A percentile compares a stretch with the other conserved stretches of the same genome.
Conservation (phyloP, 2,888 invertebrate genomes). For the Orchesellides sinensis region DNA sequence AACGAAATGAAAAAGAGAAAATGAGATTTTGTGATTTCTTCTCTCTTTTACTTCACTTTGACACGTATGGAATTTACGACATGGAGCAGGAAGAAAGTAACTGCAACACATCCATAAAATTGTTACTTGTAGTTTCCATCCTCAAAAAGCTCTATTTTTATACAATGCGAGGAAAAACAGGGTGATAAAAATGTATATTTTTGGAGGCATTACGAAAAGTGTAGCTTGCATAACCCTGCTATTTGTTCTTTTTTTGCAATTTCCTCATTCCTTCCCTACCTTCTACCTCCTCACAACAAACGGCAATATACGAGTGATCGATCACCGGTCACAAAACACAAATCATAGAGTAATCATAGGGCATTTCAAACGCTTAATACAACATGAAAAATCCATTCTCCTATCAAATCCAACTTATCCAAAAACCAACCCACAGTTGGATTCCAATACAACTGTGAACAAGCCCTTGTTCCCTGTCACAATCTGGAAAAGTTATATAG, state of each 20-base stretch:
- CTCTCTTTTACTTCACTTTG: conserved; percentile 24
- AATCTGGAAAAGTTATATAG: not conserved
- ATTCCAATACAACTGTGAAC: not conserved
- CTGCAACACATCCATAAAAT: conserved; percentile 31
- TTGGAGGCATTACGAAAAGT: not conserved
- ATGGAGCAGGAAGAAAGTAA: conserved; percentile 21
- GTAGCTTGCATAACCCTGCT: conserved; percentile 35
- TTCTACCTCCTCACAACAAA: conserved; percentile 14
- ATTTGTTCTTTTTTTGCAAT: conserved; percentile 38
- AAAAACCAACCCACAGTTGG: not conserved
- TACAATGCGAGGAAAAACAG: not conserved
- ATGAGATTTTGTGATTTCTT: conserved; percentile 34
- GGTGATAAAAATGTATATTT: not conserved
- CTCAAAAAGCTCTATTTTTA: not conserved
- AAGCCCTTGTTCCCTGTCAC: not conserved
- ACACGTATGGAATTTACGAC: conserved; percentile 38
- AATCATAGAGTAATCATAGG: conserved; percentile 48
- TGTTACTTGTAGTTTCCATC: conserved; percentile 12
- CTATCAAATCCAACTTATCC: conserved; percentile 39
- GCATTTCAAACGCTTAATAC: conserved; percentile 41
- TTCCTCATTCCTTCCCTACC: too few relatives aligned
- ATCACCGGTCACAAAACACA: conserved; percentile 50
- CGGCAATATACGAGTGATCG: conserved; percentile 25
- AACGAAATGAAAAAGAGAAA: conserved; percentile 17
- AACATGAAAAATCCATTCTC: conserved; percentile 56